Base-by-base conservation (phyloP, 2,113 vertebrate genomes). In the Glareola pratincola region DNA sequence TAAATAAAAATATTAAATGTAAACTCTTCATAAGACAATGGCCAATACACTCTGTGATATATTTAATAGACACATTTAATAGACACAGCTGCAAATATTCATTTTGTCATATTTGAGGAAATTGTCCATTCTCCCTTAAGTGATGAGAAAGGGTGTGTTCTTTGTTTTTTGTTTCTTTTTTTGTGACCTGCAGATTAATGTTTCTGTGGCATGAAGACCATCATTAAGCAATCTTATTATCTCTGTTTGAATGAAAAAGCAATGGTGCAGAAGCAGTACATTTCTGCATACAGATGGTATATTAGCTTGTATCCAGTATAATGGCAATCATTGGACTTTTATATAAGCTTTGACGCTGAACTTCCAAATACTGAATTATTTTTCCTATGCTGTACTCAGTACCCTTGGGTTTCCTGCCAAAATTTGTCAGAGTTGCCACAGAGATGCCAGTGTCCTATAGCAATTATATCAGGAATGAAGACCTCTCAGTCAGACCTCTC, bases 151-250 rank as follows among this genome's bases (percentile, higher is more conserved):
- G 14, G 8, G 23, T 39, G 6, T 43, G 22, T 73, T 79, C 45
- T 90, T 66, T 4, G 7, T 1, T 1, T 48, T 76, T 80, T 85
- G 8, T 51, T 75, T 82, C 17, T 50, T 63, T 78, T 92, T 96
- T 90, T 43, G 20, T 91, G n/a, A 34, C 22, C n/a, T 90, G 88
- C 17, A 94, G 60, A 96, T 97, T 95, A 96, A 92, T 69, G 64
- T 90, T 95, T 94, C 71, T 93, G 51, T 81, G 59, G 23, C 71
- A 86, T 67, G 68, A 88, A 75, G 51, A 85, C 95, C 36, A 66
- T 91, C 72, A 82, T 91, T 96, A 97, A 97, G 91, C 32, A 95
- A 94, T 96, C 72, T 95, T 51, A 96, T 97, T 97, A 95, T 78
- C 69, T 94, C 80, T 88, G 27, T 92, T 86, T 96, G 76, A 97